A percentile compares a stretch with the other conserved stretches of the same genome.
Evolutionary conservation across 1,140 invertebrate species (phyloP).

Genomic region (Cherax quadricarinatus): DNA sequence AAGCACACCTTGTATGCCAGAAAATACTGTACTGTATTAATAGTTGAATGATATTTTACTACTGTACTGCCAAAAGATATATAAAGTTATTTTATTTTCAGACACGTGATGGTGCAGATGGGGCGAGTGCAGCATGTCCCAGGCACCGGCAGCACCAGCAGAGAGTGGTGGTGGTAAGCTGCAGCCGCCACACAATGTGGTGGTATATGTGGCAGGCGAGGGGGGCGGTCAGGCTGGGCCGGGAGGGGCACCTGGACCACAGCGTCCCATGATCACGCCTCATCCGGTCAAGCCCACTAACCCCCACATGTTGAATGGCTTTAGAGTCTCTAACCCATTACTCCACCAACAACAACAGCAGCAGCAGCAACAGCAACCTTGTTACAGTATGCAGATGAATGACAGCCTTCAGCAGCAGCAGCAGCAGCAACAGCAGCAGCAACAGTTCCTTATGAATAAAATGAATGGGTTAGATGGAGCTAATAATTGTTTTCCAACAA

Average conservation of each 20-base stretch:
- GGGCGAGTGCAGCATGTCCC: conserved; percentile 63
- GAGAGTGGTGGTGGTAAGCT: conserved; percentile 40
- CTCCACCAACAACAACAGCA: conserved; percentile 38
- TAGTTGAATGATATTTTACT: too few relatives aligned
- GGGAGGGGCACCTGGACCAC: conserved; percentile 37
- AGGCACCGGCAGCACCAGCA: conserved; percentile 60
- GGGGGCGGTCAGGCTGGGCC: conserved; percentile 51
- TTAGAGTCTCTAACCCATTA: conserved; percentile 53
- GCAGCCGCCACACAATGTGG: conserved; percentile 67
- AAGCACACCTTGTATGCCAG: too few relatives aligned
- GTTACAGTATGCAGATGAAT: conserved; percentile 58
- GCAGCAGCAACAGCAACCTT: conserved; percentile 42
- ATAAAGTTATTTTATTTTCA: not conserved
- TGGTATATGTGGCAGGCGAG: conserved; percentile 66
- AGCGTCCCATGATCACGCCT: conserved; percentile 64
- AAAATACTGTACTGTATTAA: too few relatives aligned
- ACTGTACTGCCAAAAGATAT: not conserved
- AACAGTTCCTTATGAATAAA: conserved; percentile 65
- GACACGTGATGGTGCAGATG: conserved; percentile 66
- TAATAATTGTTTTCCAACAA: conserved; percentile 58
- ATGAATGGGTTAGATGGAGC: conserved; percentile 61
- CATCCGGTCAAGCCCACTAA: conserved; percentile 65
- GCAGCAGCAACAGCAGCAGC: conserved; percentile 48
- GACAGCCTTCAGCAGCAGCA: conserved; percentile 50
- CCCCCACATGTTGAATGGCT: conserved; percentile 66